These are phyloP conservation scores for Saccopteryx leptura DNA, from an alignment of 2,113 vertebrate genomes.

Conservation along the genomic window DNA sequence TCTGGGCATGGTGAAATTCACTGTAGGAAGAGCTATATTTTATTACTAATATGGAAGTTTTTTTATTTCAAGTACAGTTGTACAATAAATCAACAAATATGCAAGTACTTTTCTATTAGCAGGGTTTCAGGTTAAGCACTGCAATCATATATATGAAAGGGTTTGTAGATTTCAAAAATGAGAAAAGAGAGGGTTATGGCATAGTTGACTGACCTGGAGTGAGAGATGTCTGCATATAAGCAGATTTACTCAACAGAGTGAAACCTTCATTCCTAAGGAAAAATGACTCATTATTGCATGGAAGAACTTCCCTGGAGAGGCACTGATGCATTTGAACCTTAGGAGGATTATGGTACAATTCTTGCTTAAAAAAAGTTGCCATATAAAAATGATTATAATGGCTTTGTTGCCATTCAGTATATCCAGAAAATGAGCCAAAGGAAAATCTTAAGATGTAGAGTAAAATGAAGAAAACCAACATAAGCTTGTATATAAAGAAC, in stretches of 20 bases:
- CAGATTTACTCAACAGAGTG: constrained; percentile 55
- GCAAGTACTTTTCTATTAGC: constrained; percentile 19
- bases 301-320: constrained; percentile 5
- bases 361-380: background rate
- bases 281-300: background rate
- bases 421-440: constrained; percentile 34
- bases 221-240: constrained; percentile 24
- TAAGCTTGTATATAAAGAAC: background rate
- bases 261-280: constrained; percentile 45
- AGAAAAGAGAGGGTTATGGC: constrained; percentile 34
- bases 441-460: background rate
- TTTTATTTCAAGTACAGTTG: constrained; percentile 2
- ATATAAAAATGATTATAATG: constrained; percentile 13
- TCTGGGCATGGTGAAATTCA: constrained; percentile 3
- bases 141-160: background rate
- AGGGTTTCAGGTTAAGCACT: background rate
- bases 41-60: background rate
- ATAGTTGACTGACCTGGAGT: background rate
- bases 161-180: constrained; percentile 53
- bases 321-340: background rate
- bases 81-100: constrained; percentile 32
- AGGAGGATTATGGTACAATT: background rate
- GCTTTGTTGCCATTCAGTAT: constrained; percentile 3
- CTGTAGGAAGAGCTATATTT: background rate
- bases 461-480: constrained; percentile 37